Evolutionary conservation across 2,113 vertebrate species (phyloP).

Genomic region (Haemorhous mexicanus): DNA sequence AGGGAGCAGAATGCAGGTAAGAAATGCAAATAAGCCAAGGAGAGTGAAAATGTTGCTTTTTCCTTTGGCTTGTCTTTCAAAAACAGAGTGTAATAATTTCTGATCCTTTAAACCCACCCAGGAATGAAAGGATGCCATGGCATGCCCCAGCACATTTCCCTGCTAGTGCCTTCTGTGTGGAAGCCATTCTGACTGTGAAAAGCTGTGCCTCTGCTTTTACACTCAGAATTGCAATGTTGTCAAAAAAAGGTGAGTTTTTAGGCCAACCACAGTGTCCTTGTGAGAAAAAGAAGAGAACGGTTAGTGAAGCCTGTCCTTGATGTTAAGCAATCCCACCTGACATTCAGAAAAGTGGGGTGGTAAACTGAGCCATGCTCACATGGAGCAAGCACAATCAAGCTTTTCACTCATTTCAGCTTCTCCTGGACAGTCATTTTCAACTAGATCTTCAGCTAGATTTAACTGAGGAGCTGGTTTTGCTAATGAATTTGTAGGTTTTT

Average conservation of each 20-base stretch:
- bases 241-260: neutral
- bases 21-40: conserved; percentile 29
- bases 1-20: conserved; percentile 12
- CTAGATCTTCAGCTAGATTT: neutral
- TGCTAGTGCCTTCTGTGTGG: neutral
- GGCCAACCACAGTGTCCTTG: neutral
- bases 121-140: neutral
- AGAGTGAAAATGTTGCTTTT: conserved; percentile 10
- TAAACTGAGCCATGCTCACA: neutral
- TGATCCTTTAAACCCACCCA: neutral
- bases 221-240: neutral
- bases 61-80: neutral
- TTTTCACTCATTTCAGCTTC: conserved; percentile 1
- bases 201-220: neutral
- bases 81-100: conserved; percentile 10
- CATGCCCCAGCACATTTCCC: neutral
- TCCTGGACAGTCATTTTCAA: neutral
- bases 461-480: conserved; percentile 41
- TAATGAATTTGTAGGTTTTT: conserved; percentile 62
- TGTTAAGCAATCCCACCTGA: neutral
- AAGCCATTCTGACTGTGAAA: neutral
- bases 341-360: neutral
- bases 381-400: neutral
- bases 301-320: neutral
- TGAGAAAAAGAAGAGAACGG: conserved; percentile 18